These are phyloP conservation scores for Cranoglanis bouderius DNA, from an alignment of 2,113 vertebrate genomes.

Conservation along the genomic window DNA sequence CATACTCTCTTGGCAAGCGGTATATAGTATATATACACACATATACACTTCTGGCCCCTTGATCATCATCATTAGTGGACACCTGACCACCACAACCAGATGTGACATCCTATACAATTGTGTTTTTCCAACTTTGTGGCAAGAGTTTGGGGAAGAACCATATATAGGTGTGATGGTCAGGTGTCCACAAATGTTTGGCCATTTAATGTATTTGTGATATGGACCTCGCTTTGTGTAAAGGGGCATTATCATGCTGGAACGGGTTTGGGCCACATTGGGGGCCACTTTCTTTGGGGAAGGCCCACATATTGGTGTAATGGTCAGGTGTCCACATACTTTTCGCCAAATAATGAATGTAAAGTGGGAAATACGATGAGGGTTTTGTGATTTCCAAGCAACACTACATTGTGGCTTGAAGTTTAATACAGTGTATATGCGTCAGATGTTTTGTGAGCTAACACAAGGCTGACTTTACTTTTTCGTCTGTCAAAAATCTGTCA, in stretches of 20 bases:
- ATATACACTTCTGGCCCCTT: not conserved
- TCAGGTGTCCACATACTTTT: not conserved
- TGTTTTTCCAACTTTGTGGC: no score
- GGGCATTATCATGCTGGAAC: not conserved
- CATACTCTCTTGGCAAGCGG: not conserved
- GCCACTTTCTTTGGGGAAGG: not conserved
- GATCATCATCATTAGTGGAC: not conserved
- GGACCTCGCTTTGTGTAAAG: no score
- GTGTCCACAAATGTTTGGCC: no score
- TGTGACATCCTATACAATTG: not conserved
- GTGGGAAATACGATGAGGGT: not conserved
- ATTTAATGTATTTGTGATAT: no score
- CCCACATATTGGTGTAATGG: not conserved
- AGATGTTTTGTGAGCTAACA: not conserved
- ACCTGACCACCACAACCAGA: not conserved
- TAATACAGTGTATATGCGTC: not conserved
- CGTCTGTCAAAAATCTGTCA: not conserved
- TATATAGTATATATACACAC: no score
- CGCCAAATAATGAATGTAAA: not conserved
- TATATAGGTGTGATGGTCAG: no score
- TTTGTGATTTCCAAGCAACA: not conserved
- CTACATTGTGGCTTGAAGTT: not conserved
- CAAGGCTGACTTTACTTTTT: not conserved
- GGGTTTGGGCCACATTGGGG: not conserved
- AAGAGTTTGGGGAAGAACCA: no score